Base-by-base conservation (phyloP, 1,140 invertebrate genomes). In the Gryon sp. region DNA sequence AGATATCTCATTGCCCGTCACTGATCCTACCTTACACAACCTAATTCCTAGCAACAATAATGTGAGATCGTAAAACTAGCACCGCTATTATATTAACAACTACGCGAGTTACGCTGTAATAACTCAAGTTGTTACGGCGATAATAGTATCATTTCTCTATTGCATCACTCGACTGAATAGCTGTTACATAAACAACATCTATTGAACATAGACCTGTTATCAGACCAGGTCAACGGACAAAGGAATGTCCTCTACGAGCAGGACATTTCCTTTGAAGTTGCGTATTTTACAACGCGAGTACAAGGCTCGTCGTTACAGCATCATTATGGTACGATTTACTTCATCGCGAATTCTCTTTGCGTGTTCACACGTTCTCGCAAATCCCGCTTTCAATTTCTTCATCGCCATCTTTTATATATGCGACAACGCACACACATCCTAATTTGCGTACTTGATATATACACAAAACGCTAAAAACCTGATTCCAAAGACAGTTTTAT, bases 201-300 rank as follows among this genome's bases (percentile, higher is more conserved):
- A 38, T 48, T 60, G n/a, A 38, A 18, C 18, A 11, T 62, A 48
- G 38, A 46, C 20, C 36, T 48, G 32, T 62, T 62, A 62, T 62
- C 57, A 19, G 22, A 45, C 40, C 4, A 9, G 15, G 26, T 9
- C 45, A 40, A 34, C 28, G 11, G 5, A 34, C 40, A 34, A 45
- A 45, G 26, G n/a, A 45, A 57, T 57, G 7, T 28, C 15, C 7
- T 45, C 9, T 12, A 8, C 7, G 20, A 11, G 1, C 7, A 15
- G 7, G 15, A 34, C 16, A 15, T 50, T 50, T 36, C 19, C 32
- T 52, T 36, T 38, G 12, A 28, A 41, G 38, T 2, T 19, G 22
- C 38, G 19, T 14, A 20, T 9, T 11, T 41, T 22, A 22, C 38
- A 22, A 4, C 19, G 5, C 11, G 8, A n/a, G 19, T 19, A 50